phyloP scores from a whole-genome alignment of 2,888 invertebrate species.

The Fragum sueziense region DNA sequence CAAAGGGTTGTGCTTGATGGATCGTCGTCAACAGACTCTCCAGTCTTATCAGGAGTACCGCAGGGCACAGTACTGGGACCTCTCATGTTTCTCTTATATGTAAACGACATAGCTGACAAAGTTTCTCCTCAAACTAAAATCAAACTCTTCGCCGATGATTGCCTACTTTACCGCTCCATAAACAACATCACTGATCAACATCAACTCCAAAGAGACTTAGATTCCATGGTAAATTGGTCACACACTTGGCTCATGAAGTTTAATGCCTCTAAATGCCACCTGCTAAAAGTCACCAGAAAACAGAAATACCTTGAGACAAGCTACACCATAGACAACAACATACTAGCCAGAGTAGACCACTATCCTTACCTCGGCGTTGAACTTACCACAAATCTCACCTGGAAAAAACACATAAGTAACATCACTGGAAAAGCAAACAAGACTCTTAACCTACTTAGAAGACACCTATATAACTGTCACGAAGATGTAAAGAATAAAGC shows the following conservation, averaged over 20 bases:
- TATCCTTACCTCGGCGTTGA: too few relatives aligned
- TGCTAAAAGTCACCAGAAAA: slow-evolving; percentile 19
- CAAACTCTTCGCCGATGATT: slow-evolving; percentile 20
- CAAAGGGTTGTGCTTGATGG: slow-evolving; percentile 37
- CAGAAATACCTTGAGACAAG: neutral
- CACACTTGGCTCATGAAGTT: slow-evolving; percentile 24
- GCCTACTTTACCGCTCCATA: slow-evolving; percentile 15
- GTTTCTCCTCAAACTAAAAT: slow-evolving; percentile 22
- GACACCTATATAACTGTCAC: too few relatives aligned
- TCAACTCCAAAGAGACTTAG: neutral
- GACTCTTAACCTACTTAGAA: too few relatives aligned
- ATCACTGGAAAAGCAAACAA: too few relatives aligned
- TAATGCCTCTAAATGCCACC: slow-evolving; percentile 22
- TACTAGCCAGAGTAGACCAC: too few relatives aligned
- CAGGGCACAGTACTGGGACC: slow-evolving; percentile 35
- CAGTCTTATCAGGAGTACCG: slow-evolving; percentile 26
- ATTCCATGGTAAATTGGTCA: neutral
- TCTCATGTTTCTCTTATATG: neutral
- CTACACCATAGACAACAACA: neutral
- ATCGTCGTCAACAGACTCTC: slow-evolving; percentile 20
- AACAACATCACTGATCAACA: neutral
- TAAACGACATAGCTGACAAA: neutral
- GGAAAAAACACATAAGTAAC: too few relatives aligned
- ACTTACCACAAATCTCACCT: too few relatives aligned
- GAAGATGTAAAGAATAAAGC: too few relatives aligned